Evolutionary conservation across 53 echinoderm and acorn worm genomes (phyloP).

Genomic region (Paracentrotus lividus): DNA sequence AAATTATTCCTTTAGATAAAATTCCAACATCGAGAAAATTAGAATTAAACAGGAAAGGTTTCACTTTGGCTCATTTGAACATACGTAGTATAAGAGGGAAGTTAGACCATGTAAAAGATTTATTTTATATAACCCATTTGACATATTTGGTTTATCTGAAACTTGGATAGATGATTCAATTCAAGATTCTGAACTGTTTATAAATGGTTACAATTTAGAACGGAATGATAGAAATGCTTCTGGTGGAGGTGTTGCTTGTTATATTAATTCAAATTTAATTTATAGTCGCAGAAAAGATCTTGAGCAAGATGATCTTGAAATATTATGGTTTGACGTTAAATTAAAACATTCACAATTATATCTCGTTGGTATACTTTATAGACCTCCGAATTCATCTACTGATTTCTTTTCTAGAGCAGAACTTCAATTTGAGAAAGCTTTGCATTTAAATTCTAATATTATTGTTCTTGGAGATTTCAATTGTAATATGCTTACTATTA

Average conservation of each 20-base stretch:
- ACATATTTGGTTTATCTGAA: neutral
- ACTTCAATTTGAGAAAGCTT: neutral
- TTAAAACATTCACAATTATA: neutral
- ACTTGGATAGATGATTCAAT: neutral
- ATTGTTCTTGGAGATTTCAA: slow-evolving; percentile 24
- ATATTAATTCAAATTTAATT: neutral
- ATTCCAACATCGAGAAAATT: neutral
- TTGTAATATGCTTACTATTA: neutral
- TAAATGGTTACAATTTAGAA: neutral
- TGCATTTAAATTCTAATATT: neutral
- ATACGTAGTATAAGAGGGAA: neutral
- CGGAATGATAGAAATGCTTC: neutral
- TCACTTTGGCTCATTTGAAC: neutral
- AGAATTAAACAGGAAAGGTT: neutral
- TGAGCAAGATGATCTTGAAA: neutral
- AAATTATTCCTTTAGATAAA: neutral
- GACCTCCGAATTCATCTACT: neutral
- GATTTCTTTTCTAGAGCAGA: neutral
- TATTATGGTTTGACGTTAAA: slow-evolving; percentile 29
- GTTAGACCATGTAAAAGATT: neutral
- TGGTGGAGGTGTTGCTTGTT: neutral
- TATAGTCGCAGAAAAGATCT: slow-evolving; percentile 36
- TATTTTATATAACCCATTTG: neutral
- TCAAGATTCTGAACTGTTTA: neutral
- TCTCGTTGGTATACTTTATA: neutral